phyloP scores from a whole-genome alignment of 2,888 invertebrate genomes.

The Scaeva pyrastri region DNA sequence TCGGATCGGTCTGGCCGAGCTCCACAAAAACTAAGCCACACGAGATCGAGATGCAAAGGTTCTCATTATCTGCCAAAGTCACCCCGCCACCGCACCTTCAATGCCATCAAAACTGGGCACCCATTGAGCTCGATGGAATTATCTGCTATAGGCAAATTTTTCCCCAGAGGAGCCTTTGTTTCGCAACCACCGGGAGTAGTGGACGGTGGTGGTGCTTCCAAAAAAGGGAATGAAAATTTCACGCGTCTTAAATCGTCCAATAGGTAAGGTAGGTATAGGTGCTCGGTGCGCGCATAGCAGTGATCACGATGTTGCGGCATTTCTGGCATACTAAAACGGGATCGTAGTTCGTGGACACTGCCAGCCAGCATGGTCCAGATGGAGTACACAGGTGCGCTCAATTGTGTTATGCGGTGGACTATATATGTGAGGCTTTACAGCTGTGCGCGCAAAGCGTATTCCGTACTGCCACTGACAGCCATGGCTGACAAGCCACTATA shows the following conservation, averaged over 20 bases:
- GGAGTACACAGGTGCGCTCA: constrained; percentile 59
- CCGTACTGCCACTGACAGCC: constrained; percentile 45
- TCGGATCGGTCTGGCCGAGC: constrained; percentile 50
- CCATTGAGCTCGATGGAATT: constrained; percentile 49
- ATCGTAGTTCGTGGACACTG: constrained; percentile 55
- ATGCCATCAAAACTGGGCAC: not conserved
- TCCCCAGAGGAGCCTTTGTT: constrained; percentile 50
- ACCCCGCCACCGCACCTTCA: not conserved
- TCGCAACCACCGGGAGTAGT: too few species aligned
- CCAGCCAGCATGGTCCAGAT: constrained; percentile 27
- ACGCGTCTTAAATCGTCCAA: constrained; percentile 71
- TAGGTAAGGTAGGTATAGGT: too few species aligned
- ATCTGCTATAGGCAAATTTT: constrained; percentile 56
- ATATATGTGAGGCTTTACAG: not conserved
- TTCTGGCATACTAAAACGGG: constrained; percentile 51
- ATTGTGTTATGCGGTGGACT: constrained; percentile 41
- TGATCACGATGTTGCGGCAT: constrained; percentile 53
- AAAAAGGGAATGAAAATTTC: constrained; percentile 72
- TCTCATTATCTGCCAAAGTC: constrained; percentile 64
- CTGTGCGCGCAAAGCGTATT: constrained; percentile 13
- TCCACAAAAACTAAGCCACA: constrained; percentile 33
- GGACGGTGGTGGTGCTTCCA: constrained; percentile 23
- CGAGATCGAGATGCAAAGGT: constrained; percentile 55
- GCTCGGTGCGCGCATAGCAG: constrained; percentile 12
- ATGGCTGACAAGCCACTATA: constrained; percentile 54